A percentile compares a stretch with the other conserved stretches of the same genome.
phyloP scores from a whole-genome alignment of 30 jellyfish, hydroid and myxozoan species.

The Pelagia noctiluca region DNA sequence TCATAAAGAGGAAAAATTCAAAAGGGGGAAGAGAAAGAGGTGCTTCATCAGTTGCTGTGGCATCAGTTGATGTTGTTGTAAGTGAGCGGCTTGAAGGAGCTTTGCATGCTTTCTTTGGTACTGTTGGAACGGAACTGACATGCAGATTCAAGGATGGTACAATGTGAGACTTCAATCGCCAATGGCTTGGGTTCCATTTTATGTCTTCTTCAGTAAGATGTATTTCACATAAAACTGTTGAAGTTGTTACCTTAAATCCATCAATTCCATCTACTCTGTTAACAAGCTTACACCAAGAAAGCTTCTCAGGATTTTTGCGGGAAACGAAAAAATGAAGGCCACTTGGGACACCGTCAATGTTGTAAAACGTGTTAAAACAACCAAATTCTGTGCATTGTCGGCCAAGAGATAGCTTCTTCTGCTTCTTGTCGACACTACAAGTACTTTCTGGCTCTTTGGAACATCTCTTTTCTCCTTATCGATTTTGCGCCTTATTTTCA shows the following conservation, averaged over 20 bases:
- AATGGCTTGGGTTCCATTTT: constrained; percentile 26
- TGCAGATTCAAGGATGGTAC: constrained; percentile 47
- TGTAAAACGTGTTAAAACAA: constrained; percentile 30
- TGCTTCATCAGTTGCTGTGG: constrained; percentile 15
- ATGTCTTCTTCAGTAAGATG: constrained; percentile 35
- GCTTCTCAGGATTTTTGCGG: constrained; percentile 33
- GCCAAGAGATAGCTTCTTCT: constrained; percentile 31
- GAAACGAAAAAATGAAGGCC: constrained; percentile 44
- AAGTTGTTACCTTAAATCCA: constrained; percentile 50
- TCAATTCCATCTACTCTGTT: constrained; percentile 57
- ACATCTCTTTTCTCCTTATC: no score
- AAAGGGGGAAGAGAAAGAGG: no score
- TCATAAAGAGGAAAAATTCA: no score
- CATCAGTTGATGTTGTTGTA: constrained; percentile 31
- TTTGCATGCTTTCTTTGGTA: constrained; percentile 21
- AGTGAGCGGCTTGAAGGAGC: constrained; percentile 24
- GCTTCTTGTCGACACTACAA: no score
- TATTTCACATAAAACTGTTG: constrained; percentile 41
- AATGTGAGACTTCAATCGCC: constrained; percentile 32
- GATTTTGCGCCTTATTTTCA: no score
- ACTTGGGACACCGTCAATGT: constrained; percentile 18
- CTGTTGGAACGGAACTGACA: constrained; percentile 21
- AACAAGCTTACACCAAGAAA: constrained; percentile 23
- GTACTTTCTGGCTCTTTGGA: no score
- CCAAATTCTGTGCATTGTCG: constrained; percentile 45